phyloP scores from a whole-genome alignment of 1,140 invertebrate species.

The Archivesica marissinica region DNA sequence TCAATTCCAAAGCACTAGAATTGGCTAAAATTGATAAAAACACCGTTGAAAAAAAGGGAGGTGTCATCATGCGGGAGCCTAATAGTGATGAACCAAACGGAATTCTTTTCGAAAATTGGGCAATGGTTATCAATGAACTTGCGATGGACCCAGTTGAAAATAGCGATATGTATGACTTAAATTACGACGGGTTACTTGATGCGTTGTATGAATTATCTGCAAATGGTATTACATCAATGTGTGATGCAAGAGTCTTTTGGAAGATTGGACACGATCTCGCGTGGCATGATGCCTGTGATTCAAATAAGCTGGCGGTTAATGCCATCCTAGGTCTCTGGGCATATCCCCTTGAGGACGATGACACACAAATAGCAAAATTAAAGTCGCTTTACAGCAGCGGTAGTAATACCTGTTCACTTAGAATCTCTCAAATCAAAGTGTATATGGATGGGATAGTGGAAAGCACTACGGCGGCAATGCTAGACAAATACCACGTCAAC shows the following conservation, averaged over 20 bases:
- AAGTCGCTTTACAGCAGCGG: conserved; percentile 35
- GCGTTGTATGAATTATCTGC: conserved; percentile 18
- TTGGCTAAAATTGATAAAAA: conserved; percentile 25
- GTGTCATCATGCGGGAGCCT: conserved; percentile 60
- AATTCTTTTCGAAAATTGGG: conserved; percentile 64
- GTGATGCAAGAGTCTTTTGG: conserved; percentile 62
- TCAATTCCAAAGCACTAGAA: conserved; percentile 57
- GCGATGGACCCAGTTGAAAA: conserved; percentile 39
- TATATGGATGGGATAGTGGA: conserved; percentile 61
- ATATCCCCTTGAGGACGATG: conserved; percentile 50
- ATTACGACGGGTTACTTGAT: conserved; percentile 52
- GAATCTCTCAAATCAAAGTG: conserved; percentile 60
- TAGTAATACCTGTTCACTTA: conserved; percentile 3
- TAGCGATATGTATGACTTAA: conserved; percentile 18
- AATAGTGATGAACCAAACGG: conserved; percentile 56
- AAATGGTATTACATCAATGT: conserved; percentile 64
- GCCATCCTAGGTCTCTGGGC: conserved; percentile 60
- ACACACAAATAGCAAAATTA: conserved; percentile 43
- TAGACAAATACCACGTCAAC: conserved; percentile 38
- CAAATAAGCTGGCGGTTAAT: conserved; percentile 32
- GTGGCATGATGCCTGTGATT: conserved; percentile 32
- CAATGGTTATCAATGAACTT: conserved; percentile 48
- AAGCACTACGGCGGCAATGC: conserved; percentile 57
- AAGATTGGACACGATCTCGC: conserved; percentile 47
- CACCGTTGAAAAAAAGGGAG: conserved; percentile 22